Evolutionary conservation across 2,888 invertebrate species (phyloP).

Genomic region (Parascotia fuliginaria): DNA sequence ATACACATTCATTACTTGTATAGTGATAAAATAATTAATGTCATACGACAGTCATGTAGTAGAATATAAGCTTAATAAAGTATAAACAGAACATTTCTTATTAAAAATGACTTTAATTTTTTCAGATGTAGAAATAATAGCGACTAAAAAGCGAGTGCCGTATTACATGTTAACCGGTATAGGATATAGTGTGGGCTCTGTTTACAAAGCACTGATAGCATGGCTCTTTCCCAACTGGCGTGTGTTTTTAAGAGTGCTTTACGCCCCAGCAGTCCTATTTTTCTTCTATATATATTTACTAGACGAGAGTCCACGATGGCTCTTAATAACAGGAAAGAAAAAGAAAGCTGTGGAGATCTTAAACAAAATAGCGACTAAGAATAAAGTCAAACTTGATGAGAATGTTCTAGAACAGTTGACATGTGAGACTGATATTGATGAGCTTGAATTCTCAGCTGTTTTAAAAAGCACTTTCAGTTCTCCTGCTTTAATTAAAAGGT

Average conservation of each 20-base stretch:
- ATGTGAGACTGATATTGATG: constrained; percentile 24
- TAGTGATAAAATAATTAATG: no score
- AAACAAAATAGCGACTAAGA: constrained; percentile 51
- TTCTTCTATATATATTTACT: constrained; percentile 87
- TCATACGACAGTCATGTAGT: no score
- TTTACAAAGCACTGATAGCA: not conserved
- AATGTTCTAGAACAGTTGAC: constrained; percentile 50
- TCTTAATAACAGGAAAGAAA: constrained; percentile 88
- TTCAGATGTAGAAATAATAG: not conserved
- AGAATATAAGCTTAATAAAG: no score
- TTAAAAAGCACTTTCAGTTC: constrained; percentile 42
- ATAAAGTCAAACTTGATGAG: constrained; percentile 52
- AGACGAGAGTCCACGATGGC: constrained; percentile 90
- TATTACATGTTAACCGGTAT: not conserved
- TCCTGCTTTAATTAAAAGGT: constrained; percentile 50
- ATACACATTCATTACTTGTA: no score
- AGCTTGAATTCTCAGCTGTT: not conserved
- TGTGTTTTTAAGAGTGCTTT: constrained; percentile 86
- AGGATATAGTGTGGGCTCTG: not conserved
- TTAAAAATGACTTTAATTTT: not conserved
- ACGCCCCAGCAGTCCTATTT: constrained; percentile 87
- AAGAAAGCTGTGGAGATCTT: constrained; percentile 75
- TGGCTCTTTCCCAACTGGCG: constrained; percentile 72
- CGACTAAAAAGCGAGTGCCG: not conserved
- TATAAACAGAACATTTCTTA: no score